phyloP scores from a whole-genome alignment of 2,797 vertebrate genomes.

The Clarias laeviceps region DNA sequence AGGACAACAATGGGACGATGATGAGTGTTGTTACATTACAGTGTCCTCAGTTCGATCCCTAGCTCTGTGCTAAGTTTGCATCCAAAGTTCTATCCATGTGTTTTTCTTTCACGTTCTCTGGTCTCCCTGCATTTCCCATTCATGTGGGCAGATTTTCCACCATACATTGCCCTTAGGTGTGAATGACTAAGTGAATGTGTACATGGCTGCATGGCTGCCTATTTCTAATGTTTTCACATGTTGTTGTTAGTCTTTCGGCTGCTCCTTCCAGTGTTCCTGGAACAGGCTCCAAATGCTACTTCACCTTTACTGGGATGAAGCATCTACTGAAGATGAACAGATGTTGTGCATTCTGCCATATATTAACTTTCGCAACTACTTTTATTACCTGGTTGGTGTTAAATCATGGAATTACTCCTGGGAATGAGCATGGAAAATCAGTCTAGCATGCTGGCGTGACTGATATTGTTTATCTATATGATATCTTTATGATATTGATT shows the following conservation, averaged over 20 bases:
- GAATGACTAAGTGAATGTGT: background rate
- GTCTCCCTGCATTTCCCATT: background rate
- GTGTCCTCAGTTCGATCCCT: background rate
- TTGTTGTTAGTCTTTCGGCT: too few species aligned
- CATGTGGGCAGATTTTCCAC: background rate
- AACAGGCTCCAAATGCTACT: background rate
- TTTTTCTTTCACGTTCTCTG: background rate
- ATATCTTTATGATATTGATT: too few species aligned
- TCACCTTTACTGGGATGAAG: background rate
- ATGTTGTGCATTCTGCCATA: background rate
- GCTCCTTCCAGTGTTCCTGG: background rate
- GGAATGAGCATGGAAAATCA: background rate
- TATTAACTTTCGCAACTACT: background rate
- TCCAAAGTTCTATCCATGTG: background rate
- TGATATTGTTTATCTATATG: too few species aligned
- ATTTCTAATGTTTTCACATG: background rate
- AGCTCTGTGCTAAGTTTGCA: background rate
- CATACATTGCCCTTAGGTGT: too few species aligned
- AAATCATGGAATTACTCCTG: background rate
- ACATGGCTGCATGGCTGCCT: background rate
- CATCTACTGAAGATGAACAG: background rate
- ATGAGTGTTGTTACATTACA: background rate
- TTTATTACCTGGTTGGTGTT: constrained; percentile 10
- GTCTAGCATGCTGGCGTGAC: background rate
- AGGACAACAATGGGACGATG: too few species aligned